Conservation (phyloP, 2,888 invertebrate species). For the Macroteleia sp. region DNA sequence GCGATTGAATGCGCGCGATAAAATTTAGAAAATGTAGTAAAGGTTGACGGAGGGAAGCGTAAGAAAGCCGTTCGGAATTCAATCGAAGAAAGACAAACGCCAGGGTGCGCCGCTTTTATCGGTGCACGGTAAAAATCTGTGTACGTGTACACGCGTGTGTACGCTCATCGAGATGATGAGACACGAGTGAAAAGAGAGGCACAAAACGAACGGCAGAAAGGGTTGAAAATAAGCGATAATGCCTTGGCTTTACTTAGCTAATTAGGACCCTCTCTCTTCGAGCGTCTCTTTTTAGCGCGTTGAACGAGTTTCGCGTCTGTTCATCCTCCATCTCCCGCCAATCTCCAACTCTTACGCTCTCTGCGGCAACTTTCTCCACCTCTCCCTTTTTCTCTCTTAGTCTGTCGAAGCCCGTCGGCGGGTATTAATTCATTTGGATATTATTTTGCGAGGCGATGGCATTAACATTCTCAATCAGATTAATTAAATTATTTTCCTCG, state of each 20-base stretch:
- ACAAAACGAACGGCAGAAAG: slow-evolving; percentile 66
- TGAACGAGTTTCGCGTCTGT: slow-evolving; percentile 69
- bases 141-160: neutral
- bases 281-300: slow-evolving; percentile 50
- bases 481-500: slow-evolving; percentile 80
- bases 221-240: slow-evolving; percentile 83
- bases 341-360: slow-evolving; percentile 45
- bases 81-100: slow-evolving; percentile 67
- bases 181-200: slow-evolving; percentile 47
- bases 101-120: slow-evolving; percentile 20
- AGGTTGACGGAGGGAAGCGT: no score
- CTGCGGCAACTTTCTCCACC: slow-evolving; percentile 58
- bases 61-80: slow-evolving; percentile 66
- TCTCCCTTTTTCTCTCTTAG: slow-evolving; percentile 54
- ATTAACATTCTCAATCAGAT: slow-evolving; percentile 82
- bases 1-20: slow-evolving; percentile 57
- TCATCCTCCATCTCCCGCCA: slow-evolving; percentile 65
- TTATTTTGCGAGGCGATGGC: slow-evolving; percentile 77
- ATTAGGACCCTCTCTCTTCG: slow-evolving; percentile 75
- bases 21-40: slow-evolving; percentile 62
- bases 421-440: slow-evolving; percentile 82
- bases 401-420: slow-evolving; percentile 64
- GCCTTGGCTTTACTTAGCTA: slow-evolving; percentile 83
- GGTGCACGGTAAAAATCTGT: slow-evolving; percentile 3
- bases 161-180: slow-evolving; percentile 5